Evolutionary conservation across 2,888 invertebrate genomes (phyloP), one percentile per base, ranked within the genome.

Genomic region (Oconnorella tubifera): DNA sequence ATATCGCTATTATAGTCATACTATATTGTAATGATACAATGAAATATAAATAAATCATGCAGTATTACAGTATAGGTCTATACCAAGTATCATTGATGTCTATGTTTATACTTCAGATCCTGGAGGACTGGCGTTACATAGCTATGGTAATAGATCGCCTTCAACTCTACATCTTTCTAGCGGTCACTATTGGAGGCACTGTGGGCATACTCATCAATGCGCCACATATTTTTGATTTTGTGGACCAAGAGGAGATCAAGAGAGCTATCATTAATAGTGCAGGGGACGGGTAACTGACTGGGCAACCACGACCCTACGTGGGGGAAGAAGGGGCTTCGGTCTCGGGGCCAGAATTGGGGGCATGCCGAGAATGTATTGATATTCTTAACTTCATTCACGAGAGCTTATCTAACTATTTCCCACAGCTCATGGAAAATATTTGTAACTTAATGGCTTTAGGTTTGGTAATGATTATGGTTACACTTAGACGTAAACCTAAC

Each of bases 111-210:
- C 84, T 85, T 48, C 85, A 97, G 96, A 95, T 96, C 61, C 89
- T 96, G 68, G 96, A 97, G 84, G 96, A 97, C 85, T 97, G 97
- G 96, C 95, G 96, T 81, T 97, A 96, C 83, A 94, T 97, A 64
- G 96, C 96, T 65, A 92, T 96, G 91, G 96, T 96, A 68, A 94
- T 97, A 79, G 97, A 97, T 85, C 88, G 97, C 76, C 86, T 97
- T 74, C 93, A 95, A 82, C 86, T 97, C 72, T 96, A 93, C 83
- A 90, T 97, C 80, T 97, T 97, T 86, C 93, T 96, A 84, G 88
- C 92, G 74, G 94, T 96, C 59, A 97, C 96, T 70, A 91, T 94
- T 56, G 91, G 91, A 63, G 97, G 97, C 33, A 97, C 96, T 4
- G 88, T 95, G 70, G 95, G 95, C 63, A 96, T 97, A 75, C 86